Conservation (phyloP, 2,888 invertebrate species). For the Cheilosia urbana region DNA sequence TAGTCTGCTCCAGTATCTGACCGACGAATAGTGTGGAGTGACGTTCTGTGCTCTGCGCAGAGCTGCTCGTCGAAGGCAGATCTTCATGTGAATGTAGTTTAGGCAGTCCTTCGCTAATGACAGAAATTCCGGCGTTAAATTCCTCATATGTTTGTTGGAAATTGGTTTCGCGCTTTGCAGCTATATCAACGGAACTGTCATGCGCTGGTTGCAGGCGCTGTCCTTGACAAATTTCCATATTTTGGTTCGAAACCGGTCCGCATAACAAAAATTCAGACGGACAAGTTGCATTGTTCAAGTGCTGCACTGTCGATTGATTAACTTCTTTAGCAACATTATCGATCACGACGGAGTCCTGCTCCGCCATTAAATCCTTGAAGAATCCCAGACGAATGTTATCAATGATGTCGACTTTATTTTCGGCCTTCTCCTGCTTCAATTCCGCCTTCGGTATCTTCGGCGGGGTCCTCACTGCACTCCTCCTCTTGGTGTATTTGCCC, state of each 20-base stretch:
- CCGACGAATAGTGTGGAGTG: background rate
- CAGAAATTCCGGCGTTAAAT: too few species aligned
- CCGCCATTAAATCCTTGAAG: slow-evolving; percentile 31
- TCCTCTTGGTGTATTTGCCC: slow-evolving; percentile 57
- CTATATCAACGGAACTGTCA: too few species aligned
- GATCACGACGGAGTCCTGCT: background rate
- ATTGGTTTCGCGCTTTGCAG: too few species aligned
- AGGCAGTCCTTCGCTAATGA: too few species aligned
- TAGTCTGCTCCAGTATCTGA: background rate
- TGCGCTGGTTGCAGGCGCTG: too few species aligned
- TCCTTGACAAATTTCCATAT: background rate
- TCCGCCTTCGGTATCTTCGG: background rate
- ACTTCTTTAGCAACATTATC: background rate
- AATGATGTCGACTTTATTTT: background rate
- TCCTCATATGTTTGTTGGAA: too few species aligned
- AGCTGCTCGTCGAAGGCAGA: too few species aligned
- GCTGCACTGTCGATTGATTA: background rate
- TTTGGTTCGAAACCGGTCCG: background rate
- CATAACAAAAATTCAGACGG: background rate
- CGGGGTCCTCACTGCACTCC: background rate
- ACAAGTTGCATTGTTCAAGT: background rate
- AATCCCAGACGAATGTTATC: slow-evolving; percentile 40
- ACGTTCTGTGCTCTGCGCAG: too few species aligned
- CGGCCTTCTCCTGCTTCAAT: background rate
- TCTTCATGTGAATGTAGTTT: too few species aligned